phyloP scores from a whole-genome alignment of 2,113 vertebrate genomes.

The Psilopogon haemacephalus region DNA sequence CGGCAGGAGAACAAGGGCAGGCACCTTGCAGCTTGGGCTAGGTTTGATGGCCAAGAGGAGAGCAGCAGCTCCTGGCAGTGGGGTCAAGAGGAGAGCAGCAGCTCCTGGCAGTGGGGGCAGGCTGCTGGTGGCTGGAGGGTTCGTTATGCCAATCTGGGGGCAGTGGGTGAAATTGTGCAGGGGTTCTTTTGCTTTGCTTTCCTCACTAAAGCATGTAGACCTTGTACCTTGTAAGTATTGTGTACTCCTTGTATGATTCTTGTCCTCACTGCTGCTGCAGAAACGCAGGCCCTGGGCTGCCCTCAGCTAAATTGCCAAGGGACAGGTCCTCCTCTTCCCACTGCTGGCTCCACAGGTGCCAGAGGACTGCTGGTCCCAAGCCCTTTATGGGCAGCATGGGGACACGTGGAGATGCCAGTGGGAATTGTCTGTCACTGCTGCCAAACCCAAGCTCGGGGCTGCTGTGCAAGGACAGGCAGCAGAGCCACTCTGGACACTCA shows the following conservation, averaged over 20 bases:
- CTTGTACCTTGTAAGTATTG: slow-evolving; percentile 71
- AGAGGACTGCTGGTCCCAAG: neutral
- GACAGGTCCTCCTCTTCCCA: neutral
- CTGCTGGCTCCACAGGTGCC: slow-evolving; percentile 2
- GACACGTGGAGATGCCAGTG: slow-evolving; percentile 6
- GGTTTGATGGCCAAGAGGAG: slow-evolving; percentile 22
- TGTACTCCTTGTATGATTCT: slow-evolving; percentile 48
- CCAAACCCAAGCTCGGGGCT: slow-evolving; percentile 51
- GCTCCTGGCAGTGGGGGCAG: slow-evolving; percentile 7
- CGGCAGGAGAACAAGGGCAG: neutral
- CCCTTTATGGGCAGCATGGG: neutral
- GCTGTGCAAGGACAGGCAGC: neutral
- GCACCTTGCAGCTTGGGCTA: neutral
- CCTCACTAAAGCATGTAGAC: slow-evolving; percentile 64
- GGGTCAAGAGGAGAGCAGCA: neutral
- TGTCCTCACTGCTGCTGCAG: slow-evolving; percentile 48
- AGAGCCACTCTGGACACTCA: neutral
- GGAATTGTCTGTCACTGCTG: neutral
- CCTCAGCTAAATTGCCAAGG: slow-evolving; percentile 15
- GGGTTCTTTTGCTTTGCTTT: slow-evolving; percentile 56
- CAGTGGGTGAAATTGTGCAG: slow-evolving; percentile 48
- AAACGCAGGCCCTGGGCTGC: slow-evolving; percentile 21
- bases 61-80: neutral
- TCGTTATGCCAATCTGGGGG: neutral
- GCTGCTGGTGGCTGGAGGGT: neutral